phyloP scores from a whole-genome alignment of 2,888 invertebrate genomes.

The Ceramica pisi region DNA sequence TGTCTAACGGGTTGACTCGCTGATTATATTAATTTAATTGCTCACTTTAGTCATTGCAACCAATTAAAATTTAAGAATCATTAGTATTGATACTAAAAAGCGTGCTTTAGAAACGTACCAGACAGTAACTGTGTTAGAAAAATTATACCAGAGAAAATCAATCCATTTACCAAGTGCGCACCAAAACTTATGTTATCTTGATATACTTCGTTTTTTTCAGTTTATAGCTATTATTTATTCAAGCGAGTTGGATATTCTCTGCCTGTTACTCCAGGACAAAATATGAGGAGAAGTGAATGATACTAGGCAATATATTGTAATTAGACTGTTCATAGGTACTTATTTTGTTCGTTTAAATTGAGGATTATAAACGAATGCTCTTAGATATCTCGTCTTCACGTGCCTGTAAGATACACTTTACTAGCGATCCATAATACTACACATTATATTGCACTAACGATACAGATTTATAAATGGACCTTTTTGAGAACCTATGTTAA shows the following conservation, averaged over 20 bases:
- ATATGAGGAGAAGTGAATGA: neutral
- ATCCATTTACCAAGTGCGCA: too few species aligned
- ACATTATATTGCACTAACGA: too few species aligned
- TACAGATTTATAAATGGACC: too few species aligned
- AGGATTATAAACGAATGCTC: slow-evolving; percentile 59
- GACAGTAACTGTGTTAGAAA: neutral
- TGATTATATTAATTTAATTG: neutral
- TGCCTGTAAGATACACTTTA: slow-evolving; percentile 25
- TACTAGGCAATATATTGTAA: slow-evolving; percentile 29
- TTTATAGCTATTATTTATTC: neutral
- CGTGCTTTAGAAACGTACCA: neutral
- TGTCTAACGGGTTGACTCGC: neutral
- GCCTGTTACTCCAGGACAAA: neutral
- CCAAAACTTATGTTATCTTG: too few species aligned
- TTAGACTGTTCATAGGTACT: slow-evolving; percentile 60
- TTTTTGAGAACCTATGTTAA: neutral
- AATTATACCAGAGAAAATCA: too few species aligned
- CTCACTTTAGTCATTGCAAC: neutral
- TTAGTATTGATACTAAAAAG: neutral
- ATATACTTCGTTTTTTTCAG: too few species aligned
- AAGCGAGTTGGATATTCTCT: neutral
- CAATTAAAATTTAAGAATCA: neutral
- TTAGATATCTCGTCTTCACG: neutral
- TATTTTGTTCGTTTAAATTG: too few species aligned
- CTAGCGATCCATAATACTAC: neutral